These are phyloP conservation scores for Drosophila santomea DNA, from an alignment of 1,140 invertebrate genomes.

Conservation along the genomic window DNA sequence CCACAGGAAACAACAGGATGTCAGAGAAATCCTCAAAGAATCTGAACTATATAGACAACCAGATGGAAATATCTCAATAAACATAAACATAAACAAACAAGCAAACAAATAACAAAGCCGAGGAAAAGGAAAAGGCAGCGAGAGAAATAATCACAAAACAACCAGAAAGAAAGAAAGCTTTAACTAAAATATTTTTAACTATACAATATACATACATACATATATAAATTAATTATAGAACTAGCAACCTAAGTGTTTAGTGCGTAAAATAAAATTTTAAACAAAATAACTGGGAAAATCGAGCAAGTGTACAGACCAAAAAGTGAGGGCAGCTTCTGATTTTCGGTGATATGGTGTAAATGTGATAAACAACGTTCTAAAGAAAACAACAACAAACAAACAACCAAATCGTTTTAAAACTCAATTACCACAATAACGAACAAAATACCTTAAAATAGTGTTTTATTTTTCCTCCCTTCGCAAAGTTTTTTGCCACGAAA, in stretches of 20 bases:
- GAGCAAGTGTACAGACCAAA: slow-evolving; percentile 66
- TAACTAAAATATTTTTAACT: slow-evolving; percentile 82
- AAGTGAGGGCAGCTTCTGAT: slow-evolving; percentile 69
- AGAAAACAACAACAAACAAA: slow-evolving; percentile 34
- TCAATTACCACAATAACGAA: slow-evolving; percentile 50
- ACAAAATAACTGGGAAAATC: slow-evolving; percentile 69
- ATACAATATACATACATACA: slow-evolving; percentile 80
- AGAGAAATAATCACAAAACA: slow-evolving; percentile 66
- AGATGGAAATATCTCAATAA: slow-evolving; percentile 21
- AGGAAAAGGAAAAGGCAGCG: slow-evolving; percentile 20
- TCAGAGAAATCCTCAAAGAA: slow-evolving; percentile 79
- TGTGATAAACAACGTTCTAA: slow-evolving; percentile 80
- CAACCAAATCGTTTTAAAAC: slow-evolving; percentile 58
- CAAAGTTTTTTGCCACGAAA: slow-evolving; percentile 52
- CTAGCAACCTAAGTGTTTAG: slow-evolving; percentile 69
- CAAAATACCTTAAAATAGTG: slow-evolving; percentile 33
- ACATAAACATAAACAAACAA: slow-evolving; percentile 20
- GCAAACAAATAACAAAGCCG: slow-evolving; percentile 14
- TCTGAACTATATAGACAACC: slow-evolving; percentile 74
- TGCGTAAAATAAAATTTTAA: slow-evolving; percentile 56
- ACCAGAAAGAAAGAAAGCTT: slow-evolving; percentile 66
- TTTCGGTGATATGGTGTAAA: slow-evolving; percentile 83
- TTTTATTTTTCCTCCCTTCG: slow-evolving; percentile 68
- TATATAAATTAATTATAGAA: slow-evolving; percentile 55
- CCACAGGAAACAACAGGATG: slow-evolving; percentile 73